Evolutionary conservation across 2,888 invertebrate genomes (phyloP), one percentile per base, ranked within the genome.

Genomic region (Xestobium rufovillosum): DNA sequence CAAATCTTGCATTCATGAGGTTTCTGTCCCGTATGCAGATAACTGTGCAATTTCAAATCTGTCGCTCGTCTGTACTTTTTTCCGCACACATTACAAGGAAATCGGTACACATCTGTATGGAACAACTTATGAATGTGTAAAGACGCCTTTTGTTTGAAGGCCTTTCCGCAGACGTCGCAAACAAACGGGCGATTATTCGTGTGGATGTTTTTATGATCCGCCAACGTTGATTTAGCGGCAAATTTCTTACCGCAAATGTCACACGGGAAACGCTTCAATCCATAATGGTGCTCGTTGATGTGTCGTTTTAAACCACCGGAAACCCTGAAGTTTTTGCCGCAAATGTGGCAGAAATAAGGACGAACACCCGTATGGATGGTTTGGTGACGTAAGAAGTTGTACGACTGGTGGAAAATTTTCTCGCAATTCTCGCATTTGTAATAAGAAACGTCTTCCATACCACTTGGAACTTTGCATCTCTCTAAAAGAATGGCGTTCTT

Each of bases 1-100:
- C 78, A 78, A 9, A 56, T 43, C 6, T 54, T 53, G 51, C 79
- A 78, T 3, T 44, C 49, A 52, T 72, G 69, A 26, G 73, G 69
- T 42, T 66, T 67, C 47, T 72, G 70, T 3, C 74, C 75, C 0
- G 72, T 69, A 55, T 78, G 78, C 35, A 72, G 67, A 28, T 68
- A 64, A 26, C 63, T 52, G 52, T 78, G 78, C 30, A 72, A 70
- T 36, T 63, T 55, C 47, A 77, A 58, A 51, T 76, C 72, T 13
- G 68, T 68, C 14, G 61, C 59, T 3, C 77, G 62, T 25, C 70
- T 68, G 54, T 76, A 80, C 34, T 56, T 58, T 30, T 73, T 70
- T n/a, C 60, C 65, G 53, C 79, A 79, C 25, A 65, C 53, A 36
- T 58, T 48, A 53, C 77, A 76, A 13, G 53, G 38, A 44, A 65